Evolutionary conservation across 2,888 invertebrate species (phyloP).

Genomic region (Xanthia icteritia): DNA sequence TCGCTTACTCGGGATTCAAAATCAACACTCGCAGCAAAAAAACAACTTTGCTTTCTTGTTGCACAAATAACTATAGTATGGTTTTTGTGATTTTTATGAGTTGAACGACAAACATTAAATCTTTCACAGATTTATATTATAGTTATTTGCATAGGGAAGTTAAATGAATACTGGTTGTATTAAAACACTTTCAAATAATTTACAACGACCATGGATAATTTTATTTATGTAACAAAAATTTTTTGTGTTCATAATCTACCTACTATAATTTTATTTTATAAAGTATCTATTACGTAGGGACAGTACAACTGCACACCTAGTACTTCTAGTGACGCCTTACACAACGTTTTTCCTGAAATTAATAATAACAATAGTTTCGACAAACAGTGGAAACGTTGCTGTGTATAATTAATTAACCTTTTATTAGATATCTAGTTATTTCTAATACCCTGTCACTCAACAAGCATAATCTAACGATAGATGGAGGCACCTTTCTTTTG

Average conservation of each 20-base stretch:
- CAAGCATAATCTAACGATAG: slow-evolving; percentile 51
- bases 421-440: slow-evolving; percentile 54
- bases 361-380: slow-evolving; percentile 41
- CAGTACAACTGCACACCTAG: slow-evolving; percentile 14
- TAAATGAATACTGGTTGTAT: no score
- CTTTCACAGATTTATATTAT: background rate
- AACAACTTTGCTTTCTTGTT: no score
- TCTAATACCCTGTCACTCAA: slow-evolving; percentile 72
- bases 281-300: slow-evolving; percentile 30
- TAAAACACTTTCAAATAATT: slow-evolving; percentile 19
- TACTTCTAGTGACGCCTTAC: background rate
- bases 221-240: slow-evolving; percentile 50
- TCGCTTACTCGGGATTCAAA: no score
- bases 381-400: slow-evolving; percentile 40
- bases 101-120: no score
- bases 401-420: slow-evolving; percentile 42
- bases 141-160: background rate
- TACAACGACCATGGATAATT: slow-evolving; percentile 44
- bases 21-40: no score
- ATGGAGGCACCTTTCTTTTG: slow-evolving; percentile 45
- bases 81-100: no score
- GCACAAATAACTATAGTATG: no score
- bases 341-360: slow-evolving; percentile 14
- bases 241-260: slow-evolving; percentile 22
- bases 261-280: slow-evolving; percentile 46